Percentiles rank a stretch among this genome's conserved stretches.
Conservation (phyloP, 2,797 vertebrate genomes). For the Macrochelys suwanniensis region DNA sequence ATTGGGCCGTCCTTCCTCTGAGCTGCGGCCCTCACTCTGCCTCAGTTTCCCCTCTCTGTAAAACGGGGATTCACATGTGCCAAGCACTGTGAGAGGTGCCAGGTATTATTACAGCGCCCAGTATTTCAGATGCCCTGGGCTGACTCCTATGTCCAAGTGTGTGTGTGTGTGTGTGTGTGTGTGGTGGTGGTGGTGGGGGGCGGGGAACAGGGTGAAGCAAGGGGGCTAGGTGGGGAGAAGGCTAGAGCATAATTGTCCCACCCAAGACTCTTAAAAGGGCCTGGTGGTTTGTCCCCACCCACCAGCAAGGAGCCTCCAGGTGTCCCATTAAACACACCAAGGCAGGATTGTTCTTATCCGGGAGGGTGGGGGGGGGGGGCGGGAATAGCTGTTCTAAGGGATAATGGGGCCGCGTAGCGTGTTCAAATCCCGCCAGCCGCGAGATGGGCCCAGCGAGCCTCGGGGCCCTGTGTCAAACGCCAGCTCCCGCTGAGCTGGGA, state of each 20-base stretch:
- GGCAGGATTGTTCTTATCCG: not conserved
- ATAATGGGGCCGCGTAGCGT: not conserved
- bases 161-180: no score
- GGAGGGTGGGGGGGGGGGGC: not conserved
- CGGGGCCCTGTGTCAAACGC: not conserved
- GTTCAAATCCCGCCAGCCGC: not conserved
- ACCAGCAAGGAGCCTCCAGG: not conserved
- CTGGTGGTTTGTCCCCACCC: no score
- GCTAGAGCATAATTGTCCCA: not conserved
- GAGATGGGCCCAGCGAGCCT: not conserved
- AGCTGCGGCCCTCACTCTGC: not conserved
- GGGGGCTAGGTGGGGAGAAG: not conserved
- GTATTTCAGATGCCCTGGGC: not conserved
- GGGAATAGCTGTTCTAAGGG: not conserved
- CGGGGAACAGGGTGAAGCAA: no score
- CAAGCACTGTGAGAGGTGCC: not conserved
- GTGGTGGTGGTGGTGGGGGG: no score
- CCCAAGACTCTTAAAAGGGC: no score
- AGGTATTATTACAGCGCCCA: not conserved
- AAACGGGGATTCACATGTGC: not conserved
- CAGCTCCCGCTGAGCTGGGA: not conserved
- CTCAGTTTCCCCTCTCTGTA: not conserved
- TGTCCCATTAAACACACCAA: not conserved
- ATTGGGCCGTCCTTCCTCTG: rapidly evolving
- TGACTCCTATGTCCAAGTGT: not conserved